Evolutionary conservation across 2,888 invertebrate species (phyloP), one percentile per base, ranked within the genome.

Genomic region (Acronicta aceris): DNA sequence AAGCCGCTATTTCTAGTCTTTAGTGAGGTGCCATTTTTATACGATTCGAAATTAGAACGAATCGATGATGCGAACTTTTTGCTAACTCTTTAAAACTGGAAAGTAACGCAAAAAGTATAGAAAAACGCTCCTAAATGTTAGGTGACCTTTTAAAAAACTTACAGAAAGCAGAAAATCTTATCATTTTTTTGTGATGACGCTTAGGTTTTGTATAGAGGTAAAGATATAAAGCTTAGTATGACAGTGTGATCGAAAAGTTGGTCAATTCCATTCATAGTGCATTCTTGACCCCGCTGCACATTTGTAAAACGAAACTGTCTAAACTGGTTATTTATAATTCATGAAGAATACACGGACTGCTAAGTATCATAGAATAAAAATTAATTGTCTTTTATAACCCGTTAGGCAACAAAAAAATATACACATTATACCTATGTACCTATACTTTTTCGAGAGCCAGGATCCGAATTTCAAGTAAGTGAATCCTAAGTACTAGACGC

Each of bases 1-100:
- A 67, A 82, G 58, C 66, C 43, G 51, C 69, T 80, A 79, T 83
- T 82, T 77, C 63, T 65, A 71, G 62, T 41, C 10, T 7, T 7
- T 59, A 74, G 74, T 55, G 74, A 46, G 9, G 66, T 42, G 48
- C 53, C 61, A 59, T 66, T 49, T 71, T 70, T 62, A 65, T 49
- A 52, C 64, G 47, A 63, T 67, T 69, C 49, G 51, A 55, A 68
- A 66, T 68, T 70, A 53, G 45, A 65, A 47, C 41, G 48, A 59
- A 54, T 63, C 47, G 59, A 61, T 55, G 47, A 36, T 50, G 16
- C 10, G n/a, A 49, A 40, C 27, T 63, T 59, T 57, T 47, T 57
- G 25, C 21, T 57, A n/a, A 45, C 36, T 40, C 15, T 68, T 21
- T 38, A n/a, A 16, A 60, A 57, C 42, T 54, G 8, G 5, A 51